Conservation (phyloP, 2,113 vertebrate genomes). For the Protobothrops flavoviridis region DNA sequence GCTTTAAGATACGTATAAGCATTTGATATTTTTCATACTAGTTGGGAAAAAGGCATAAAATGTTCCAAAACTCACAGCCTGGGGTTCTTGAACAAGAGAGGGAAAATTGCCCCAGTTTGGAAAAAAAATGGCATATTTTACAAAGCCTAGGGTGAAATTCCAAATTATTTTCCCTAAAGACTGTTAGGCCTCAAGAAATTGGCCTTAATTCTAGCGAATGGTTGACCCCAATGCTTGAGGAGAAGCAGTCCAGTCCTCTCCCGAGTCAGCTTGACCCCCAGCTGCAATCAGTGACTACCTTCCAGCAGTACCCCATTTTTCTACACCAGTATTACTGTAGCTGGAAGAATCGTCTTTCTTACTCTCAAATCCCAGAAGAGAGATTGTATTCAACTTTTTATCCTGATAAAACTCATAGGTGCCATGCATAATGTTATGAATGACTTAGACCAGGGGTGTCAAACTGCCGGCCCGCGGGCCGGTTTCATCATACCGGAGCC, state of each 20-base stretch:
- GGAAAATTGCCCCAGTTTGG: not conserved
- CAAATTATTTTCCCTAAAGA: constrained; percentile 40
- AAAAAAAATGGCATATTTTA: constrained; percentile 40
- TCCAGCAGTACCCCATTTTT: constrained; percentile 44
- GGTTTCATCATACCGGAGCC: no score
- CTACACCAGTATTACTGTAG: constrained; percentile 37
- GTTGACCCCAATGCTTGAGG: constrained; percentile 41
- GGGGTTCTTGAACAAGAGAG: constrained; percentile 35
- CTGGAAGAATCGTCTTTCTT: constrained; percentile 2
- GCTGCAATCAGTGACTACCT: constrained; percentile 39
- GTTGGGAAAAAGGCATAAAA: constrained; percentile 43
- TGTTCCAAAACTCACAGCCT: constrained; percentile 29
- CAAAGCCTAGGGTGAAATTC: constrained; percentile 28
- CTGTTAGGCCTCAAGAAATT: constrained; percentile 53
- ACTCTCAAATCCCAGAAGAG: constrained; percentile 44
- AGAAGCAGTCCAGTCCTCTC: constrained; percentile 39
- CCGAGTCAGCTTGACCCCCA: constrained; percentile 33
- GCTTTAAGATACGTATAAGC: constrained; percentile 60
- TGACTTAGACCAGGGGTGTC: not conserved
- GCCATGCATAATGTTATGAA: constrained; percentile 34
- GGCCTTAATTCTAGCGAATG: constrained; percentile 55
- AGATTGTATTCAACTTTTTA: constrained; percentile 18
- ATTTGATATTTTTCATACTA: constrained; percentile 56
- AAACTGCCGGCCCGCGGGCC: no score
- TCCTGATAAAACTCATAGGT: not conserved